Percentiles rank a stretch among this genome's conserved stretches.
phyloP scores from a whole-genome alignment of 2,113 vertebrate genomes.

The Upupa epops region DNA sequence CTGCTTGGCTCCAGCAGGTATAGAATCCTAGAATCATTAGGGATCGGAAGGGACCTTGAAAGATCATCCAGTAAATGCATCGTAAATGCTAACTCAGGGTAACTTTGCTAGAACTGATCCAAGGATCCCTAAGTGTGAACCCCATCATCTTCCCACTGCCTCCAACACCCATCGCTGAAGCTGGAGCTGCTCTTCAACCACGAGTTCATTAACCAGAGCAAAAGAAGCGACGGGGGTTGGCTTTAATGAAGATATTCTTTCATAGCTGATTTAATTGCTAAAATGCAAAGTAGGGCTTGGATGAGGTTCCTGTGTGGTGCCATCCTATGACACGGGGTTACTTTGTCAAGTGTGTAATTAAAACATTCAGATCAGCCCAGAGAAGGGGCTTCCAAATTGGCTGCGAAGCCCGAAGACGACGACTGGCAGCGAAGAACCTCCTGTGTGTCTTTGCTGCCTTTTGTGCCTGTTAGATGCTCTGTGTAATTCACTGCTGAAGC shows the following conservation, averaged over 20 bases:
- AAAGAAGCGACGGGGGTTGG: background rate
- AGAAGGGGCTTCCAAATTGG: constrained; percentile 33
- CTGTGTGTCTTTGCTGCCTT: background rate
- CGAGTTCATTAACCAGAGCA: background rate
- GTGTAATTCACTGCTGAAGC: constrained; percentile 17
- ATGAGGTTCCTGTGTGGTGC: background rate
- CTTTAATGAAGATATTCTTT: constrained; percentile 58
- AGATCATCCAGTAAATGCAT: too few species aligned
- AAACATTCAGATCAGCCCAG: constrained; percentile 50
- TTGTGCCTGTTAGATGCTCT: constrained; percentile 17
- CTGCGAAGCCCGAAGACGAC: background rate
- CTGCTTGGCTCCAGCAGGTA: background rate
- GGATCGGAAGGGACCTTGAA: too few species aligned
- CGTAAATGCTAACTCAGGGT: background rate
- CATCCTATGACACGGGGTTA: constrained; percentile 18
- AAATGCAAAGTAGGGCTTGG: constrained; percentile 23
- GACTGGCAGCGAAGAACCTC: background rate
- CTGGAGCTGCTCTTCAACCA: constrained; percentile 26
- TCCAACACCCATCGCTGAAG: background rate
- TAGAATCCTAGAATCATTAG: too few species aligned
- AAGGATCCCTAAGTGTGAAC: background rate
- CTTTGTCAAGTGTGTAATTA: constrained; percentile 66
- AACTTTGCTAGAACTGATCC: background rate
- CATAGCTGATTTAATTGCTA: constrained; percentile 32
- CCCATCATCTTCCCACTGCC: background rate